Percentiles rank a stretch among this genome's conserved stretches.
phyloP scores from a whole-genome alignment of 2,113 vertebrate genomes.

The Puma concolor region DNA sequence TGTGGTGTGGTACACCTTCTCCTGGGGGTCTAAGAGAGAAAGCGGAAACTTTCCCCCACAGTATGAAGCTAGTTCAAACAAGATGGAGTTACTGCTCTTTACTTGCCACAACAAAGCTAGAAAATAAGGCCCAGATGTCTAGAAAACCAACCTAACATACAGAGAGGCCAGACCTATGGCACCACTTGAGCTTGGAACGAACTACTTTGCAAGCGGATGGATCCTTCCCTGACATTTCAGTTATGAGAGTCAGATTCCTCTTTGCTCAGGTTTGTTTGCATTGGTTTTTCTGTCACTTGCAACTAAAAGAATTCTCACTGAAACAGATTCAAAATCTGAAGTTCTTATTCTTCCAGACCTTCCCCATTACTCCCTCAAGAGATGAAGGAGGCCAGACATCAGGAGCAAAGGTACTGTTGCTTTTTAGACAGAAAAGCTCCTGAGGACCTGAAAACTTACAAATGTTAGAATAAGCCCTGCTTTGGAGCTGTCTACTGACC shows the following conservation, averaged over 20 bases:
- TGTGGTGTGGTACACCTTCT: fast-evolving
- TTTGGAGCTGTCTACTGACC: background rate
- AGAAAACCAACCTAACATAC: background rate
- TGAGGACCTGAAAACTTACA: background rate
- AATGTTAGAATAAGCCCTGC: too few species aligned
- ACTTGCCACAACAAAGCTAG: background rate
- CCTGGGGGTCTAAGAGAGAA: background rate
- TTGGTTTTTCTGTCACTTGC: background rate
- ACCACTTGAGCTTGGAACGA: background rate
- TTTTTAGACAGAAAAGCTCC: background rate
- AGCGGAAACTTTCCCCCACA: fast-evolving
- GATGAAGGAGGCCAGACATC: background rate
- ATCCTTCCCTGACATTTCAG: background rate
- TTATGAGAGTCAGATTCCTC: background rate
- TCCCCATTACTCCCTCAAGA: background rate
- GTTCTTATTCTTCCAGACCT: background rate
- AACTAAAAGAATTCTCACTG: background rate
- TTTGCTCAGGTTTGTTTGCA: background rate
- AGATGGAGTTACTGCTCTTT: background rate
- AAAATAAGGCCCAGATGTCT: background rate
- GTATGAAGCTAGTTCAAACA: background rate
- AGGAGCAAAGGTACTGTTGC: too few species aligned
- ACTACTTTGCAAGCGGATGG: background rate
- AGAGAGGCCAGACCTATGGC: background rate
- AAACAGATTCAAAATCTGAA: background rate